Evolutionary conservation across 2,888 invertebrate genomes (phyloP).

Genomic region (Cheilosia variabilis): DNA sequence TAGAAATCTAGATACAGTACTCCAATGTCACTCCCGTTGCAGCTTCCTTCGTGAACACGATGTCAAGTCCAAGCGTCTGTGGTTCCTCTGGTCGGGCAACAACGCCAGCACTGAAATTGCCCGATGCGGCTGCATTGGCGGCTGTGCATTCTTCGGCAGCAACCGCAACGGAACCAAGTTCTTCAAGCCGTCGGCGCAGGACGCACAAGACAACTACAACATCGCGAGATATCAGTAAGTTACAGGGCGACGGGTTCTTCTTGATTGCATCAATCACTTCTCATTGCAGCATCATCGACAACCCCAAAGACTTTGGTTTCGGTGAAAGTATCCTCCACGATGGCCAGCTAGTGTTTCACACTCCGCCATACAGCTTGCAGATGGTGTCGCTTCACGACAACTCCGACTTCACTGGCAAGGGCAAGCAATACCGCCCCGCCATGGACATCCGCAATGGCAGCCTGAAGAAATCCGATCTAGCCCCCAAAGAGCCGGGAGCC

Average conservation of each 20-base stretch:
- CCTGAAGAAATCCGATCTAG: constrained; percentile 80
- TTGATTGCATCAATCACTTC: constrained; percentile 14
- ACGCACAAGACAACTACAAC: constrained; percentile 92
- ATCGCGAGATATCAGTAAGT: constrained; percentile 86
- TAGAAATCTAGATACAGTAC: neutral
- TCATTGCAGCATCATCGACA: constrained; percentile 87
- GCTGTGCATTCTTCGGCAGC: constrained; percentile 96
- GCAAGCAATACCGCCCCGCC: constrained; percentile 81
- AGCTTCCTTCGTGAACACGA: constrained; percentile 92
- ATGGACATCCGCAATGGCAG: constrained; percentile 81
- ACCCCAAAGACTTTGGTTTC: constrained; percentile 93
- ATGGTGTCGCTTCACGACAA: constrained; percentile 90
- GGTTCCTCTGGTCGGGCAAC: constrained; percentile 94
- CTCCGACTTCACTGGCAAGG: constrained; percentile 82
- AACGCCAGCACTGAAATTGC: constrained; percentile 86
- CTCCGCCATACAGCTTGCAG: constrained; percentile 92
- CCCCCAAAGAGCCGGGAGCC: constrained; percentile 78
- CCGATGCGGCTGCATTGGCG: constrained; percentile 98
- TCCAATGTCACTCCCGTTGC: neutral
- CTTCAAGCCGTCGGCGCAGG: constrained; percentile 92
- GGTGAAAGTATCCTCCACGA: constrained; percentile 96
- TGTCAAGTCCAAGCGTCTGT: constrained; percentile 92
- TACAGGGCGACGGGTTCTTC: constrained; percentile 83
- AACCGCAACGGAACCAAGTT: constrained; percentile 95
- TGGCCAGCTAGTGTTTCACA: constrained; percentile 94